phyloP scores from a whole-genome alignment of 2,797 vertebrate species.

The Buceros bicornis region DNA sequence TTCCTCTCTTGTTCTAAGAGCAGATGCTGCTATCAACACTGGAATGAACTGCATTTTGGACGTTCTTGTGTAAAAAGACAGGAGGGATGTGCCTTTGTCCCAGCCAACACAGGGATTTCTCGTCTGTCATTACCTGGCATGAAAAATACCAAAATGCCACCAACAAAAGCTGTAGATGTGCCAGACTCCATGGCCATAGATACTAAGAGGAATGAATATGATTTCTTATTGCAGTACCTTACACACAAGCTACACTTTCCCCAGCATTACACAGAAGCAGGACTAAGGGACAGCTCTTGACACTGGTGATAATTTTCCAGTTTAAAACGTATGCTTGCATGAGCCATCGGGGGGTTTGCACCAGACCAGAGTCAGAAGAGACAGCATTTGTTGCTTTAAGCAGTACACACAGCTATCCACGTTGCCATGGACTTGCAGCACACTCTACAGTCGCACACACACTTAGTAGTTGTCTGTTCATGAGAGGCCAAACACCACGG shows the following conservation, averaged over 20 bases:
- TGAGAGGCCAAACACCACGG: accelerated
- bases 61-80: neutral
- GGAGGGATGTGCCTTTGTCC: neutral
- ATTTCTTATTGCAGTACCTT: neutral
- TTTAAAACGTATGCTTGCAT: neutral
- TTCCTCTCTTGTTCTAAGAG: neutral
- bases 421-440: neutral
- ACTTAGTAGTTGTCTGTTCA: neutral
- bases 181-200: neutral
- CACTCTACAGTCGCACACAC: neutral
- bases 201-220: neutral
- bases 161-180: neutral
- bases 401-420: neutral
- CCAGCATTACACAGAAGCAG: neutral
- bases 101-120: neutral
- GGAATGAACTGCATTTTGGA: neutral
- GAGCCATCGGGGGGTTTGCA: neutral
- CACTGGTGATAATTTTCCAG: neutral
- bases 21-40: neutral
- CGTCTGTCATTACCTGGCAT: neutral
- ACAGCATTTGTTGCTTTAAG: neutral
- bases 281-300: neutral
- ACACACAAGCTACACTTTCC: neutral
- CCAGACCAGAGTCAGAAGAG: neutral
- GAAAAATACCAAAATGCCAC: neutral